Evolutionary conservation across 2,113 vertebrate species (phyloP).

Genomic region (Clinocottus analis): DNA sequence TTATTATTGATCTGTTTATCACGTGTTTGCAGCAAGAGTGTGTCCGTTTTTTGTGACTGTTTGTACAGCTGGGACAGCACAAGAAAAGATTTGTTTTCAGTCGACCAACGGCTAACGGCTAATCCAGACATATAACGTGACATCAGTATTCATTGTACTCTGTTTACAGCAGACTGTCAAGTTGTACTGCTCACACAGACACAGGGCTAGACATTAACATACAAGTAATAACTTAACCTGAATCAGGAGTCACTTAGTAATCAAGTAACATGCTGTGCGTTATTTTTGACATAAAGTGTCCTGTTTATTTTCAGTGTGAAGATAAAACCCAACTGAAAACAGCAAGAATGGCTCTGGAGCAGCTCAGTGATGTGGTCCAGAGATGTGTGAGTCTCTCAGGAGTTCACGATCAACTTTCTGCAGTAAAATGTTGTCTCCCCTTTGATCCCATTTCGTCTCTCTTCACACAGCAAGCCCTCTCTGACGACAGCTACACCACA

Average conservation of each 20-base stretch:
- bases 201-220: not conserved
- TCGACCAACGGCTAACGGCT: constrained; percentile 6
- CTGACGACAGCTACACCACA: constrained; percentile 87
- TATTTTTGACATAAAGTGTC: constrained; percentile 3
- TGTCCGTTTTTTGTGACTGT: not conserved
- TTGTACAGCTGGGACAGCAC: not conserved
- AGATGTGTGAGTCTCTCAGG: constrained; percentile 91
- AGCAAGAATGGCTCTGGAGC: constrained; percentile 89
- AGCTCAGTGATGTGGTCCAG: constrained; percentile 91
- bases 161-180: not conserved
- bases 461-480: constrained; percentile 86
- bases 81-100: not conserved
- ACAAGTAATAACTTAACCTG: not conserved
- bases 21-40: accelerated
- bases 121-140: constrained; percentile 2
- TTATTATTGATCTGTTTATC: not conserved
- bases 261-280: not conserved
- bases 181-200: not conserved
- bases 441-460: not conserved
- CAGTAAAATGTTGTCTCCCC: not conserved
- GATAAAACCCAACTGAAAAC: constrained; percentile 11
- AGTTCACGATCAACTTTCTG: not conserved
- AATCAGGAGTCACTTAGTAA: not conserved
- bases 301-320: constrained; percentile 20
- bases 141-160: not conserved